Evolutionary conservation across 2,113 vertebrate genomes (phyloP), one percentile per base, ranked within the genome.

Genomic region (Anguilla japonica): DNA sequence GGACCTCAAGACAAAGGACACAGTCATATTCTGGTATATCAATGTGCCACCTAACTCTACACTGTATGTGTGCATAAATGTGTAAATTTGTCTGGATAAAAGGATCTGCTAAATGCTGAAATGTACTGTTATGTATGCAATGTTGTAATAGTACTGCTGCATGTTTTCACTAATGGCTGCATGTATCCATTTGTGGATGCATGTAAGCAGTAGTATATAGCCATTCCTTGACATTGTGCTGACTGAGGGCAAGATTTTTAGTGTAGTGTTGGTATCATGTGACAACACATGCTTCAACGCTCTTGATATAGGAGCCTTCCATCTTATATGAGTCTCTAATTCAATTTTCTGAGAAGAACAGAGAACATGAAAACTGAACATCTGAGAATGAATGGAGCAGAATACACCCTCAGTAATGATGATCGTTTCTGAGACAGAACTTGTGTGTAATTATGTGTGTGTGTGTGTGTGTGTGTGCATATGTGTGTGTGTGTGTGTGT

Each of bases 261-360:
- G 90, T 88, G 88, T 89, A 89, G 81, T 71, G 89, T 86, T 86
- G 87, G 88, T 82, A 41, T 46, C 95, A 95, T 94, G 94, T 95
- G 94, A 95, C 95, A 96, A 94, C 95, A 96, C 95, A 95, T 95
- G 95, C 94, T 95, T 95, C 95, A 95, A 96, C 96, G 95, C 91
- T 92, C 91, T 88, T 78, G 93, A 94, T 93, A 93, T 93, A 93
- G 91, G n/a, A 16, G 20, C 91, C 87, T 93, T 94, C 93, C 92
- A 93, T 93, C 94, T 94, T 90, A 94, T 93, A 94, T 95, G 94
- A 92, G 89, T 87, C 90, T 95, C 94, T 94, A 93, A 95, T 94
- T 93, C 91, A 93, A 95, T 96, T 95, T 94, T 92, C 53, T 5
- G 90, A 83, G 90, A 87, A 86, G 92, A 91, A 93, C 92, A 94